Conservation (phyloP, 92 coral and sea anemone genomes). For the Meandrina meandrites region DNA sequence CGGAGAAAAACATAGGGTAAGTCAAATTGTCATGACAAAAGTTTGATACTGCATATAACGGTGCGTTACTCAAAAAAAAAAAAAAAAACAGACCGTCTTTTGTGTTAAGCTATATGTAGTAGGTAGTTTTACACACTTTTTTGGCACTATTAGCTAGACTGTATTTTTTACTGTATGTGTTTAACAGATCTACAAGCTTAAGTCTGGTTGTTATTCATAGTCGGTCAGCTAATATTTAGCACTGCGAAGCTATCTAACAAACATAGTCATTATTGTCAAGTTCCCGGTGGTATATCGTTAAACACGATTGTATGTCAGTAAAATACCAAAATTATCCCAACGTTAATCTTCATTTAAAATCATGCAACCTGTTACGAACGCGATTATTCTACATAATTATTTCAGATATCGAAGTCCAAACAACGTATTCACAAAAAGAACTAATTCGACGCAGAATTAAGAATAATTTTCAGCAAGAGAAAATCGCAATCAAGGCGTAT, state of each 20-base stretch:
- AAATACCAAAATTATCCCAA: not conserved
- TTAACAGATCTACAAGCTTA: not conserved
- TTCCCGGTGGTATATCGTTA: not conserved
- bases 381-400: not conserved
- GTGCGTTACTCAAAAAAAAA: too few relatives aligned
- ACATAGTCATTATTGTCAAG: not conserved
- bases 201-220: not conserved
- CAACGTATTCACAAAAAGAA: not conserved
- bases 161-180: too few relatives aligned
- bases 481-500: not conserved
- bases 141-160: not conserved
- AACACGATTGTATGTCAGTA: not conserved
- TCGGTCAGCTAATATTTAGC: not conserved
- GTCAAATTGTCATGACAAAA: not conserved
- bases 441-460: not conserved
- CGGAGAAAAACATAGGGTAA: not conserved
- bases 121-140: not conserved
- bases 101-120: not conserved
- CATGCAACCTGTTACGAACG: not conserved
- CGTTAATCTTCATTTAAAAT: not conserved
- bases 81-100: not conserved
- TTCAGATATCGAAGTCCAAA: not conserved
- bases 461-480: not conserved
- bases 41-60: not conserved
- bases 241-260: not conserved